These are phyloP conservation scores for Brachionus asplanchnoidis DNA, from an alignment of 1,140 invertebrate genomes.

Conservation along the genomic window DNA sequence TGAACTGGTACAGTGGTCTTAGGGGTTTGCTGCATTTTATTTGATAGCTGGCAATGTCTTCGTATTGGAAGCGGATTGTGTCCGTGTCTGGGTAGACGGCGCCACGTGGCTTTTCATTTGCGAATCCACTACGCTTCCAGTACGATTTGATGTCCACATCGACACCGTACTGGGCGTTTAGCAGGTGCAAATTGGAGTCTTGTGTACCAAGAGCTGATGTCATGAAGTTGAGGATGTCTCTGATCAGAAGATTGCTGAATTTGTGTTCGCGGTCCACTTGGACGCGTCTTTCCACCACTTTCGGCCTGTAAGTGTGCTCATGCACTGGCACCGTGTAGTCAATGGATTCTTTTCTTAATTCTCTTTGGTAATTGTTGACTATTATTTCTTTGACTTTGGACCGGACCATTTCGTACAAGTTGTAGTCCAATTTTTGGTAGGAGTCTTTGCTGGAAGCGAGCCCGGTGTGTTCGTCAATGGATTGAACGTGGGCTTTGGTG, in stretches of 20 bases:
- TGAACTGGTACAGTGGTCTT: background rate
- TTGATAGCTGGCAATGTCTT: slow-evolving; percentile 24
- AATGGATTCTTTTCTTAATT: background rate
- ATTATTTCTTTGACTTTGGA: slow-evolving; percentile 12
- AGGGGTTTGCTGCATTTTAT: slow-evolving; percentile 7
- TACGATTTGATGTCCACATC: slow-evolving; percentile 15
- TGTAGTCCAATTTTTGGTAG: slow-evolving; percentile 4
- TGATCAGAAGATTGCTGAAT: background rate
- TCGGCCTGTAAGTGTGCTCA: background rate
- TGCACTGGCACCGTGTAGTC: background rate
- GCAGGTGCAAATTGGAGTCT: background rate
- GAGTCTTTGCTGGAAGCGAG: background rate
- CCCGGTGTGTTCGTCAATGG: background rate
- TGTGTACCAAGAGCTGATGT: background rate
- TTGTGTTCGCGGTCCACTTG: background rate
- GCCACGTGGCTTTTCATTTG: background rate
- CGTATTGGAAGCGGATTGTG: slow-evolving; percentile 27
- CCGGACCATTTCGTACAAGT: background rate
- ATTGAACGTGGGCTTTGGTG: slow-evolving; percentile 9
- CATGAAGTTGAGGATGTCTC: background rate
- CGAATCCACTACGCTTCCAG: slow-evolving; percentile 32
- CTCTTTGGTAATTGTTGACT: background rate
- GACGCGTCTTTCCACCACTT: background rate
- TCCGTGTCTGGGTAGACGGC: background rate
- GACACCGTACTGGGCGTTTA: slow-evolving; percentile 4